Base-by-base conservation (phyloP, 1,140 invertebrate species). In the Lepeophtheirus salmonis region DNA sequence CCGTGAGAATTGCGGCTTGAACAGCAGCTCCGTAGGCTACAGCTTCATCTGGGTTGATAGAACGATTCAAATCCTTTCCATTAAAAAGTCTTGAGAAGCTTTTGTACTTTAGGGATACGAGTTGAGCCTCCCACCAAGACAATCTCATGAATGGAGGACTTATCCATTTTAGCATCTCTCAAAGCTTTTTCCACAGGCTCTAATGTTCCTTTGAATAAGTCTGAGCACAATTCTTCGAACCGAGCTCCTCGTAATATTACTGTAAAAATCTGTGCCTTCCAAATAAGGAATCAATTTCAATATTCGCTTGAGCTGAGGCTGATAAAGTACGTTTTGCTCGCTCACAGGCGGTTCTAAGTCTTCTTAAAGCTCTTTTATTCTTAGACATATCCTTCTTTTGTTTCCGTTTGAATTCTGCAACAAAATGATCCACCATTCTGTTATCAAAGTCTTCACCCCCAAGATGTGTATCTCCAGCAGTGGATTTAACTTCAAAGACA, bases 351-450 rank as follows among this genome's bases (percentile, higher is more conserved):
- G 89, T 96, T 64, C 90, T 78, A 54, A 97, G 73, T 70, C 91
- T 81, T 68, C 91, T 78, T 14, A 97, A 75, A 4, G 92, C 89
- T 63, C 91, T 77, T 69, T 92, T 89, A 75, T 96, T 96, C 53
- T 77, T 73, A 18, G 80, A 80, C 22, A 97, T 74, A 65, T 97
- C 94, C 68, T 92, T 94, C 71, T 94, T 94, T 78, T 92, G 85
- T 71, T 97, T 97, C 56, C 90, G 77, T 75, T 96, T 95, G 78
- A 97, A 97, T 67, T 96, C n/a, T n/a, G n/a, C n/a, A n/a, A n/a
- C n/a, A n/a, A n/a, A n/a, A n/a, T n/a, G n/a, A n/a, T n/a, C n/a
- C n/a, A n/a, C n/a, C n/a, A n/a, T n/a, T n/a, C n/a, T n/a, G n/a
- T n/a, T n/a, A n/a, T n/a, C n/a, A n/a, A n/a, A n/a, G n/a, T n/a